Base-by-base conservation (phyloP, 2,113 vertebrate genomes). In the Rallus limicola region DNA sequence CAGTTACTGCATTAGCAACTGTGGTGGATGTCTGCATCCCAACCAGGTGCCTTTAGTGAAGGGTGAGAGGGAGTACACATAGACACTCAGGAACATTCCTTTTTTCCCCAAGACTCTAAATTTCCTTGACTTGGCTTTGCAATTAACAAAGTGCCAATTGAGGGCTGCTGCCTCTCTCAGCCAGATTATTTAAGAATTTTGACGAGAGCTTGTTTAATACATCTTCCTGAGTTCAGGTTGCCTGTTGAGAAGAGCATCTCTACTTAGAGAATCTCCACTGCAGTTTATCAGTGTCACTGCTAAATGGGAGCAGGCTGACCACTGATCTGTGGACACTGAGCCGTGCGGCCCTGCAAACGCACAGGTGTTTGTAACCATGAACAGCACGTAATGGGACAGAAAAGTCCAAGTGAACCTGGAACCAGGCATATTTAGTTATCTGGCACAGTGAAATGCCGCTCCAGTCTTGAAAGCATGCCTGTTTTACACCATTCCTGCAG, bases 341-440 rank as follows among this genome's bases (percentile, higher is more conserved):
- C 58, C 62, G 46, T 3, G 26, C 48, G 68, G 53, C 34, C 58
- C 56, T 63, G 14, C 50, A 64, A 59, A 48, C 13, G 48, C 44
- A 17, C 1, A 0, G 4, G 59, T 56, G 58, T 44, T 62, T 70
- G 29, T 23, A n/a, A 11, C 40, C 29, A 10, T 13, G 52, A 52
- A 8, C 13, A 16, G 6, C 5, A 36, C 5, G 9, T 12, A 84
- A 40, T 2, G 17, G 58, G 48, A 34, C 56, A 52, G 53, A 72
- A 72, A 55, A 21, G 4, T 46, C 17, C 2, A 2, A 33, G 20
- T 64, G 80, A 40, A 17, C 17, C 5, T 11, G 38, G 33, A 88
- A 60, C 14, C 14, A 23, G 42, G 6, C 2, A 17, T 3, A 6
- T 50, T 46, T 31, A 63, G 70, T 85, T 64, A 21, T 0, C 0